These are phyloP conservation scores for Chrysomela aeneicollis DNA, from an alignment of 2,888 invertebrate genomes.

Conservation along the genomic window DNA sequence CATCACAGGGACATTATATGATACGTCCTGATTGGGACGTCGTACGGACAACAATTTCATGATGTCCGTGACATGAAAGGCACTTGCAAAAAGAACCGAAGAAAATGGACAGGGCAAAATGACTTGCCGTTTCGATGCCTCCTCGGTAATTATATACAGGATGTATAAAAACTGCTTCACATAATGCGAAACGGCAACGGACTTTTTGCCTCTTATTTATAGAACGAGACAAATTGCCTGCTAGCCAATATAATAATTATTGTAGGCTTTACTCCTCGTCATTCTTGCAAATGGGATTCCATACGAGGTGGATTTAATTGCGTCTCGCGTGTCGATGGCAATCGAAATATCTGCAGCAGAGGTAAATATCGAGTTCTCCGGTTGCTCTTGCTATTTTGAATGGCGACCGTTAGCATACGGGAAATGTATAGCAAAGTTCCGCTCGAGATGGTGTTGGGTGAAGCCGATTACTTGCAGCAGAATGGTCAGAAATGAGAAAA, in stretches of 20 bases:
- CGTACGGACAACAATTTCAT: too few species aligned
- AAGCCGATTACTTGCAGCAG: too few species aligned
- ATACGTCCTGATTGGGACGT: too few species aligned
- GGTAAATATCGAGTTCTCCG: constrained; percentile 11
- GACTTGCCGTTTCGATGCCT: not conserved
- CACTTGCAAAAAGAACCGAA: too few species aligned
- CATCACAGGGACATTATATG: too few species aligned
- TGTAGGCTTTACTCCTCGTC: constrained; percentile 38
- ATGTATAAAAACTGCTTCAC: constrained; percentile 19
- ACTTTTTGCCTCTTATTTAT: constrained; percentile 37
- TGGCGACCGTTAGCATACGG: not conserved
- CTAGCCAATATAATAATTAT: constrained; percentile 38
- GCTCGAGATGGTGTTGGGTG: too few species aligned
- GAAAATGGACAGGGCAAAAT: not conserved
- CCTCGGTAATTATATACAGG: constrained; percentile 18
- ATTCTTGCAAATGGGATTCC: constrained; percentile 34
- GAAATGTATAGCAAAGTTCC: not conserved
- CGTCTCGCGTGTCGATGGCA: constrained; percentile 22
- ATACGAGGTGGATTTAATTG: constrained; percentile 26
- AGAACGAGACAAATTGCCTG: constrained; percentile 38
- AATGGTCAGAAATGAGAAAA: too few species aligned
- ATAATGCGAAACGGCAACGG: constrained; percentile 26
- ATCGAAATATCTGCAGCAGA: constrained; percentile 20
- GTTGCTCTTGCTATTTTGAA: constrained; percentile 15
- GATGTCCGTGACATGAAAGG: too few species aligned